Evolutionary conservation across 1,140 invertebrate genomes (phyloP), one percentile per base, ranked within the genome.

Genomic region (Pararge aegeria): DNA sequence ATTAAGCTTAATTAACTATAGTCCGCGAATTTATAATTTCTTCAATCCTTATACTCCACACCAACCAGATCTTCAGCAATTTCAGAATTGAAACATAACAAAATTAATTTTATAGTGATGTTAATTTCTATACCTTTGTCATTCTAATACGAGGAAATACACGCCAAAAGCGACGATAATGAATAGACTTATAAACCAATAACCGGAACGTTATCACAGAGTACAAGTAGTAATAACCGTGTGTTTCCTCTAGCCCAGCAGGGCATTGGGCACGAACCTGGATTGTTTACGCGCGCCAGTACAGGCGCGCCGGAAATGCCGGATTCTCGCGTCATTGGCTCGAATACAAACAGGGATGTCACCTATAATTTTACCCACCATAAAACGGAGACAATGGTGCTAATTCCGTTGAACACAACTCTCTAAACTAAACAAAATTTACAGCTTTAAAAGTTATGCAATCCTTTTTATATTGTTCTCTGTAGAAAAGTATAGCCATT

Each of bases 271-370:
- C 70, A 71, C 66, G 66, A 76, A 78, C 79, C 70, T 70, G 68
- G 70, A 79, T 80, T 85, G 80, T 86, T 85, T 80, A 83, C 78
- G 79, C 74, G 74, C 67, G 68, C 63, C 67, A 73, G 67, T 56
- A 69, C 70, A 73, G 76, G 81, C 78, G 79, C 79, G 77, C 75
- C 86, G 86, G 86, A 87, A 83, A 66, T 73, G 62, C 66, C 83
- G 85, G 85, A 87, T 80, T 76, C 75, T 71, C 83, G 83, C 83
- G 75, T 76, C 83, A 87, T 89, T 89, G 83, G 77, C 70, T 73
- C 77, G 55, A 64, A 40, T 54, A 38, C n/a, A 19, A 21, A 55
- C 55, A 64, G 52, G 58, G 61, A 50, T 59, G 66, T 53, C 58
- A 52, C 60, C 57, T 30, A 29, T 29, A 54, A 38, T 48, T 49